Evolutionary conservation across 2,888 invertebrate species (phyloP).

Genomic region (Epirrita christyi): DNA sequence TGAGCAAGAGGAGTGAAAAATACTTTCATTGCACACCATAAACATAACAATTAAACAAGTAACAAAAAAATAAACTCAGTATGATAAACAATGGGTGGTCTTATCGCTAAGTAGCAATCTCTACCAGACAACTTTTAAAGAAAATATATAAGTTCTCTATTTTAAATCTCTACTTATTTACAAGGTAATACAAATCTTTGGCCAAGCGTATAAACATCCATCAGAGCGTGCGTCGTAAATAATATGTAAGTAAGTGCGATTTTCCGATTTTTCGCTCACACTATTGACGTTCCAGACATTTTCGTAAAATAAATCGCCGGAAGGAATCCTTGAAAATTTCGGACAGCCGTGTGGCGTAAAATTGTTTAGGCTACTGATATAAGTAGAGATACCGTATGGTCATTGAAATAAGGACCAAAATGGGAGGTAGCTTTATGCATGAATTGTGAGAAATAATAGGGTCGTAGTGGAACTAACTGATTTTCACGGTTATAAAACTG

Average conservation of each 20-base stretch:
- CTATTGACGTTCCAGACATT: conserved; percentile 60
- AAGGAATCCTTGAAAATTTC: conserved; percentile 56
- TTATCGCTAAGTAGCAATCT: too few species aligned
- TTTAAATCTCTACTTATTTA: neutral
- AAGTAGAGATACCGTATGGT: conserved; percentile 48
- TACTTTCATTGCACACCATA: too few species aligned
- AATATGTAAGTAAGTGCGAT: conserved; percentile 57
- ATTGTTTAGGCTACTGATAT: conserved; percentile 71
- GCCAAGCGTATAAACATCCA: conserved; percentile 42
- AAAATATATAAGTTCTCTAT: too few species aligned
- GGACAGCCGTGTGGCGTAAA: conserved; percentile 71
- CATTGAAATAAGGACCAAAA: conserved; percentile 21
- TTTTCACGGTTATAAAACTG: conserved; percentile 51
- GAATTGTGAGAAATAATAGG: conserved; percentile 56
- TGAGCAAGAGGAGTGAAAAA: too few species aligned
- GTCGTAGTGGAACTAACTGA: conserved; percentile 59
- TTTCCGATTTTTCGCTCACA: conserved; percentile 50
- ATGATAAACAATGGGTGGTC: too few species aligned
- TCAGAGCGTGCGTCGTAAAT: conserved; percentile 47
- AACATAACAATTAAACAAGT: too few species aligned
- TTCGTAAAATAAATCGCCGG: conserved; percentile 67
- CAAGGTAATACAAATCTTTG: conserved; percentile 25
- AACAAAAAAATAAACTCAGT: too few species aligned
- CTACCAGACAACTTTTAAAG: too few species aligned
- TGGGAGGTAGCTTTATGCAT: conserved; percentile 44